A percentile compares a stretch with the other conserved stretches of the same genome.
These are phyloP conservation scores for Drosophila niveifrons DNA, from an alignment of 2,888 invertebrate species.

Conservation along the genomic window DNA sequence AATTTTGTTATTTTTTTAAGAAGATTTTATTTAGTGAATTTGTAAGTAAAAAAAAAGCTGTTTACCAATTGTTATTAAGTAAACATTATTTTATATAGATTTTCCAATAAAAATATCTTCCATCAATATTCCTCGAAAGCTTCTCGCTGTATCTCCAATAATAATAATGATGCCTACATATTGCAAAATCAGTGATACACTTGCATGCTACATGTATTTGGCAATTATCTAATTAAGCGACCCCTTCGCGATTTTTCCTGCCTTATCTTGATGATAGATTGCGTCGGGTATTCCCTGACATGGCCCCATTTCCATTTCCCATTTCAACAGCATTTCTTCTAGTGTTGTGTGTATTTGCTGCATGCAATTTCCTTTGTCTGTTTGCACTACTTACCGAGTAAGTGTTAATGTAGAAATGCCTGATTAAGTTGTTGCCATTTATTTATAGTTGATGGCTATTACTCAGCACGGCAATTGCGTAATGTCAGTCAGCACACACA, in stretches of 20 bases:
- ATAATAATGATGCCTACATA: background rate
- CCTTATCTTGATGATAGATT: background rate
- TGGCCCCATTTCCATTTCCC: background rate
- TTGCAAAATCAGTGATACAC: too few species aligned
- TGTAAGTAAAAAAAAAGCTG: too few species aligned
- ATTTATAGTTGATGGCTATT: slow-evolving; percentile 5
- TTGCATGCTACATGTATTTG: background rate
- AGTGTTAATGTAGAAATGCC: background rate
- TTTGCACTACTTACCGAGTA: background rate
- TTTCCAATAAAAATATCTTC: too few species aligned
- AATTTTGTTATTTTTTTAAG: too few species aligned
- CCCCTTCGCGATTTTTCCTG: background rate
- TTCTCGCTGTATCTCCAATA: background rate
- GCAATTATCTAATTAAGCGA: background rate
- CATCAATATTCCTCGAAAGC: too few species aligned
- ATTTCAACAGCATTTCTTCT: too few species aligned
- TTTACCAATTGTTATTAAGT: too few species aligned
- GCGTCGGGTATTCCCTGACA: background rate
- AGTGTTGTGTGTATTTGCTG: background rate
- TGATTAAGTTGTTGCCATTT: background rate
- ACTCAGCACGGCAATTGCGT: background rate
- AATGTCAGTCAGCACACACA: slow-evolving; percentile 1
- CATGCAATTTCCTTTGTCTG: background rate
- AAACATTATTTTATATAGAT: too few species aligned
- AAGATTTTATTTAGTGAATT: too few species aligned